Conservation (phyloP, 2,888 invertebrate genomes). For the Zaprionus bogoriensis region DNA sequence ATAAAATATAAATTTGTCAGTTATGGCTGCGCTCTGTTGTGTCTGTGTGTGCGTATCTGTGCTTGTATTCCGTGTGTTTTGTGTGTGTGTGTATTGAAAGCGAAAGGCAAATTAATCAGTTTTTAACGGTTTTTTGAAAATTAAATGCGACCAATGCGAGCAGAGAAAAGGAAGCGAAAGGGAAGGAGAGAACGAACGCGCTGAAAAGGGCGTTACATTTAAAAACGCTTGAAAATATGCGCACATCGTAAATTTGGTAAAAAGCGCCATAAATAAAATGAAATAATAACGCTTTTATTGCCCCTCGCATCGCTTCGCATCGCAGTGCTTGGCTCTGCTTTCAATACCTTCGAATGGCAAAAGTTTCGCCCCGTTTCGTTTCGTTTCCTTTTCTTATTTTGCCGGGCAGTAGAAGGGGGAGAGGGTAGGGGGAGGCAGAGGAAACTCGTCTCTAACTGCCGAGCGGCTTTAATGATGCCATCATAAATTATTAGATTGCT, state of each 20-base stretch:
- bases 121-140: constrained; percentile 63
- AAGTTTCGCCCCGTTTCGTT: constrained; percentile 46
- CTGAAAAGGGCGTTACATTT: no score
- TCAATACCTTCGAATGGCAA: constrained; percentile 66
- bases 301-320: constrained; percentile 37
- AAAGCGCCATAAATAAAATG: constrained; percentile 79
- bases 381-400: background rate
- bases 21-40: constrained; percentile 57
- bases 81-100: constrained; percentile 19
- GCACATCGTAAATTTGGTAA: constrained; percentile 77
- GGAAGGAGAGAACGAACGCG: background rate
- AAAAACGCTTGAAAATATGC: constrained; percentile 73
- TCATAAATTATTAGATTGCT: constrained; percentile 81
- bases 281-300: constrained; percentile 80
- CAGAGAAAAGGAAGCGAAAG: background rate
- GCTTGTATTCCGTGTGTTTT: background rate
- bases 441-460: constrained; percentile 11
- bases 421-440: no score
- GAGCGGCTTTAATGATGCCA: constrained; percentile 69
- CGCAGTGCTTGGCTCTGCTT: constrained; percentile 44
- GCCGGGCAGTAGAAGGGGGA: no score
- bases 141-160: constrained; percentile 49
- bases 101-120: constrained; percentile 62
- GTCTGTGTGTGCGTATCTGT: constrained; percentile 3
- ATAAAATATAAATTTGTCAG: constrained; percentile 80